These are phyloP conservation scores for Euura lappo DNA, from an alignment of 1,140 invertebrate genomes.

Conservation along the genomic window DNA sequence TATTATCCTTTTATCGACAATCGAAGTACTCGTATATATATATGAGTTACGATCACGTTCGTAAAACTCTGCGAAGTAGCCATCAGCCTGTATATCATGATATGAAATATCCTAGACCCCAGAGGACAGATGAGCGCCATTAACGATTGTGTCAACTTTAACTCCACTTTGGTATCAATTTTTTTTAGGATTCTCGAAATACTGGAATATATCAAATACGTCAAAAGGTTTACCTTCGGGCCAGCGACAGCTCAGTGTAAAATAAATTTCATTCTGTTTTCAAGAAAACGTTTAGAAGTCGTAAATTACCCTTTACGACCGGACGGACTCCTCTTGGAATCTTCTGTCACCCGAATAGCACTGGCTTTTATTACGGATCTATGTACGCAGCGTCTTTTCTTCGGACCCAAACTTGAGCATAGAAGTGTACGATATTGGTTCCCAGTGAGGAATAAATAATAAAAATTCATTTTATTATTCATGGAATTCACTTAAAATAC, in stretches of 20 bases:
- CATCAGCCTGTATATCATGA: background rate
- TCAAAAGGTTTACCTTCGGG: background rate
- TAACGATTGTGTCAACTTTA: background rate
- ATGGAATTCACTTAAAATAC: conserved; percentile 13
- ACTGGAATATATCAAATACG: background rate
- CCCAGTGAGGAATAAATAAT: background rate
- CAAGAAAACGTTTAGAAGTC: conserved; percentile 2
- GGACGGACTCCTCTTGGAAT: background rate
- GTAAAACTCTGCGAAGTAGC: background rate
- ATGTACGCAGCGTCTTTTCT: background rate
- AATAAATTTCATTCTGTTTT: background rate
- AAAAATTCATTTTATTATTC: background rate
- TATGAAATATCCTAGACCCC: background rate
- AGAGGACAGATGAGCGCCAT: background rate
- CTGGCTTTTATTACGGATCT: background rate
- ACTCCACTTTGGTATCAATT: background rate
- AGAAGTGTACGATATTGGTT: background rate
- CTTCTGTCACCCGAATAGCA: background rate
- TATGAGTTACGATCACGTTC: background rate
- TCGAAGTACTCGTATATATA: background rate
- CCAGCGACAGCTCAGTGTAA: background rate
- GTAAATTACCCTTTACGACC: conserved; percentile 1
- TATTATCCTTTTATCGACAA: background rate
- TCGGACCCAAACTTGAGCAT: background rate
- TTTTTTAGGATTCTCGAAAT: background rate